A percentile compares a stretch with the other conserved stretches of the same genome.
These are phyloP conservation scores for Masnerella sp. DNA, from an alignment of 2,888 invertebrate genomes.

Conservation along the genomic window DNA sequence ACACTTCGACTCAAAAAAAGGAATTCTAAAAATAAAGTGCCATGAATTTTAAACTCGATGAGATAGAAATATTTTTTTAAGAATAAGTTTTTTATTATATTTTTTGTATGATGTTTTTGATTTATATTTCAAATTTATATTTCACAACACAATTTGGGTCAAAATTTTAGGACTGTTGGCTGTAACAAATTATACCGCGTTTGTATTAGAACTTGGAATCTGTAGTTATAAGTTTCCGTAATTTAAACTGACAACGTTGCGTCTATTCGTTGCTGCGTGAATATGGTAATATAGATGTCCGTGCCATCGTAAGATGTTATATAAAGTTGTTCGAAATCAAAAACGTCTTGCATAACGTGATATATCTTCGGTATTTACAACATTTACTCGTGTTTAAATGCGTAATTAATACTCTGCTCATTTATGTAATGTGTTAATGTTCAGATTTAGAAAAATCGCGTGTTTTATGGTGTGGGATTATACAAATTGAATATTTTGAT, in stretches of 20 bases:
- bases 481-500: too few relatives aligned
- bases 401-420: constrained; percentile 1
- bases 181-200: constrained; percentile 8
- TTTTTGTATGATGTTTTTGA: too few relatives aligned
- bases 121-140: too few relatives aligned
- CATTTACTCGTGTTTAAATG: constrained; percentile 1
- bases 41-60: too few relatives aligned
- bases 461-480: too few relatives aligned
- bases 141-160: too few relatives aligned
- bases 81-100: too few relatives aligned
- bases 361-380: neutral
- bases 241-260: constrained; percentile 15
- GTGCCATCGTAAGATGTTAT: constrained; percentile 8
- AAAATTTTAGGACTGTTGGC: neutral
- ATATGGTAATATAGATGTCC: constrained; percentile 19
- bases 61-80: too few relatives aligned
- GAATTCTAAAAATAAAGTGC: too few relatives aligned
- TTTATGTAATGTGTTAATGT: constrained; percentile 1
- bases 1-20: too few relatives aligned
- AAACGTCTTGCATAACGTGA: constrained; percentile 6
- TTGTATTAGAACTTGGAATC: constrained; percentile 17
- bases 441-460: neutral
- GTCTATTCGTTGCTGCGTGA: constrained; percentile 9
- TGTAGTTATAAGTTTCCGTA: constrained; percentile 18
- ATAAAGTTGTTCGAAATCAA: constrained; percentile 2